Evolutionary conservation across 2,113 vertebrate species (phyloP).

Genomic region (Brachionichthys hirsutus): DNA sequence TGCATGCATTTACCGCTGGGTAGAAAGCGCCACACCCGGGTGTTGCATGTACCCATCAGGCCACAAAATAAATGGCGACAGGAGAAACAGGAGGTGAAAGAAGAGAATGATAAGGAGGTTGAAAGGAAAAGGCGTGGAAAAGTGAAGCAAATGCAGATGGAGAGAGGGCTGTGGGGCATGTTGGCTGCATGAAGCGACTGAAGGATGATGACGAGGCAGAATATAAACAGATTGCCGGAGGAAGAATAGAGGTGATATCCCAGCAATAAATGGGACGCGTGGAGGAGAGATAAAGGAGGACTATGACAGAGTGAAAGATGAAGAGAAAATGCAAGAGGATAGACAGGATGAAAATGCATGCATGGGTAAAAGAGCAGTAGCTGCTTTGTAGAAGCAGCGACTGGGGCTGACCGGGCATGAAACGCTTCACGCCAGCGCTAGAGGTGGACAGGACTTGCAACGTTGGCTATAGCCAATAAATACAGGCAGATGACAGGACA

Average conservation of each 20-base stretch:
- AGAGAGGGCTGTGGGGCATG: neutral
- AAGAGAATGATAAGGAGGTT: slow-evolving; percentile 12
- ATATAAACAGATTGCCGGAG: slow-evolving; percentile 33
- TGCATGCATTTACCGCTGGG: slow-evolving; percentile 3
- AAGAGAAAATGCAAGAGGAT: slow-evolving; percentile 10
- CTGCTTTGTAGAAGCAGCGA: slow-evolving; percentile 62
- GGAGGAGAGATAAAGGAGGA: slow-evolving; percentile 25
- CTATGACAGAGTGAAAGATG: slow-evolving; percentile 29
- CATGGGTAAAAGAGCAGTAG: slow-evolving; percentile 25
- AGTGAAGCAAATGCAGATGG: neutral
- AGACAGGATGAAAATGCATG: slow-evolving; percentile 20
- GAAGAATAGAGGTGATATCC: slow-evolving; percentile 15
- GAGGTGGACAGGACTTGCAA: slow-evolving; percentile 33
- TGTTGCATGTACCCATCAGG: slow-evolving; percentile 18
- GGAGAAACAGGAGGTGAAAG: slow-evolving; percentile 12
- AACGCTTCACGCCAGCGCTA: slow-evolving; percentile 50
- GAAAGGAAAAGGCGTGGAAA: neutral
- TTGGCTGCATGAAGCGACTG: slow-evolving; percentile 18
- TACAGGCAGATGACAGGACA: slow-evolving; percentile 17
- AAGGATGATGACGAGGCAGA: slow-evolving; percentile 36
- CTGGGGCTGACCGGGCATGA: slow-evolving; percentile 67
- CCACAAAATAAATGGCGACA: slow-evolving; percentile 6
- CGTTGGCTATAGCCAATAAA: no score
- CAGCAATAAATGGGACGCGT: slow-evolving; percentile 1
- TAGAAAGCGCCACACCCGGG: slow-evolving; percentile 15